Evolutionary conservation across 1,140 invertebrate genomes (phyloP).

Genomic region (Platyscapa corneri): DNA sequence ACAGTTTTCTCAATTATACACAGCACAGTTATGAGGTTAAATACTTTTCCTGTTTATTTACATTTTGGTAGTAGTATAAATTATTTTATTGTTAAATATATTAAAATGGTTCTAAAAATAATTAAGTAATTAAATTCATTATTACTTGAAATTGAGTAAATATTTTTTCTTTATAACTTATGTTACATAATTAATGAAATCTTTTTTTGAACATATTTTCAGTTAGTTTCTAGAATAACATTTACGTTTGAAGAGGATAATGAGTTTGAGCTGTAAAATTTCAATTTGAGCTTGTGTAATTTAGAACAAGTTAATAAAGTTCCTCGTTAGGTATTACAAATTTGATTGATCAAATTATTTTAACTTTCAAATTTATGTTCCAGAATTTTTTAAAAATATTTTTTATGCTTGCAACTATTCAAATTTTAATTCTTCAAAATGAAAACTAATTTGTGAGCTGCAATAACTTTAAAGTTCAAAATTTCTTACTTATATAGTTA

Average conservation of each 20-base stretch:
- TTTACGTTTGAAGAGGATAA: not conserved
- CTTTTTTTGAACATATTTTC: not conserved
- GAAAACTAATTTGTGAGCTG: too few species aligned
- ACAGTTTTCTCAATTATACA: not conserved
- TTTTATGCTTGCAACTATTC: too few species aligned
- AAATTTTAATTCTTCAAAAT: too few species aligned
- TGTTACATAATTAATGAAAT: not conserved
- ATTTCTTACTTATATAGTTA: too few species aligned
- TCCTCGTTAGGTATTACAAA: not conserved
- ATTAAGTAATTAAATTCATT: not conserved
- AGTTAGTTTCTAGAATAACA: not conserved
- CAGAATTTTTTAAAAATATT: not conserved
- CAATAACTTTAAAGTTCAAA: too few species aligned
- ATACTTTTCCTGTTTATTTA: not conserved
- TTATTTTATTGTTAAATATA: not conserved
- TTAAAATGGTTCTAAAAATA: not conserved
- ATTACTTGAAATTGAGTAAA: not conserved
- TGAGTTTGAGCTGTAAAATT: not conserved
- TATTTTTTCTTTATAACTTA: not conserved
- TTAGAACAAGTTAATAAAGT: not conserved
- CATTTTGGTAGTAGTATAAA: not conserved
- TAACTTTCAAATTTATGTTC: not conserved
- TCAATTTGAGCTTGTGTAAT: not conserved
- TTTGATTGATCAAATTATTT: not conserved
- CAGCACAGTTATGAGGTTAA: not conserved